Conservation (phyloP, 1,140 invertebrate species). For the Sminthurides bifidus region DNA sequence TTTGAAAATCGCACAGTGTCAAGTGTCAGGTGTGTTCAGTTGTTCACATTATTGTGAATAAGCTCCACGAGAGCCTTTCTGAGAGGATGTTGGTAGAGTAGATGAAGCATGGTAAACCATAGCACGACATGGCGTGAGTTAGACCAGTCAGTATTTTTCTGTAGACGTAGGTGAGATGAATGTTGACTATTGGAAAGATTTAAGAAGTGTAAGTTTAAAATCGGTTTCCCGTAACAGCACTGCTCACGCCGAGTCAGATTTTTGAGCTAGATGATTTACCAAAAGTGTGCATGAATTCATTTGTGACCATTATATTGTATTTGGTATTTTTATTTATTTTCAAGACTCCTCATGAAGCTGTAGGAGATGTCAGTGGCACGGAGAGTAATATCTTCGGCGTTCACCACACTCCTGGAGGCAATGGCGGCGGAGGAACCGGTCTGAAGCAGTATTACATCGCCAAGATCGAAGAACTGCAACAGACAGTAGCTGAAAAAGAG, state of each 20-base stretch:
- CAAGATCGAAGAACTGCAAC: conserved; percentile 91
- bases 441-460: conserved; percentile 90
- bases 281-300: not conserved
- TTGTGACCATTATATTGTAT: not conserved
- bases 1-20: not conserved
- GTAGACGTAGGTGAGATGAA: no score
- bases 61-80: conserved; percentile 8
- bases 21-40: not conserved
- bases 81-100: conserved; percentile 8
- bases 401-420: conserved; percentile 10
- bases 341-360: not conserved
- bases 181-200: no score
- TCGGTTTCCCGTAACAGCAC: no score
- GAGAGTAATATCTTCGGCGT: not conserved
- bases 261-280: not conserved
- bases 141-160: no score
- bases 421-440: conserved; percentile 40
- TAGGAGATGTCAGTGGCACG: conserved; percentile 3
- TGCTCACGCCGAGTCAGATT: not conserved
- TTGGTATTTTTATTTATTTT: not conserved
- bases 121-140: no score
- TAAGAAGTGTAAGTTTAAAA: no score
- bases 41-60: not conserved
- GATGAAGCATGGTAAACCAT: conserved; percentile 6
- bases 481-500: conserved; percentile 91